Evolutionary conservation across 1,140 invertebrate species (phyloP), one percentile per base, ranked within the genome.

Genomic region (Drosophila grimshawi): DNA sequence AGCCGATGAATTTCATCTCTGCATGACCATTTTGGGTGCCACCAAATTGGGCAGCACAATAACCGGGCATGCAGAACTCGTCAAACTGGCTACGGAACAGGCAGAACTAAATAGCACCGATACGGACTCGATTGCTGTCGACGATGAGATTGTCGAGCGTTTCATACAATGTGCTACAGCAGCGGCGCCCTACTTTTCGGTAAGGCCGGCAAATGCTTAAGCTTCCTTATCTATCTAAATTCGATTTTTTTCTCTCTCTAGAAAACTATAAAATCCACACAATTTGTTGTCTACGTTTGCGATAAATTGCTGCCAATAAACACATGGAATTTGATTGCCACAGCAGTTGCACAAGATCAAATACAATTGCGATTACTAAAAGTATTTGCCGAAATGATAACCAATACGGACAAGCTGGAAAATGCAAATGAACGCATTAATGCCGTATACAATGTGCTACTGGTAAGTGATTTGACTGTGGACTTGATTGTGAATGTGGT

Each of bases 1-100:
- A 43, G 96, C 97, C 55, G 97, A 98, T 80, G 98, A 99, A 93
- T 98, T 98, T 93, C 95, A 97, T 69, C 94, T 95, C 52, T 95
- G 99, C 37, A 97, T 99, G 95, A 96, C 96, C 19, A 94, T 98
- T 61, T 93, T 99, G 70, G 95, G 95, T 2, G 95, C 95, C 93
- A 96, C 98, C 6, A 95, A 96, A 92, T 94, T 97, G 48, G 96
- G 96, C 51, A 96, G 95, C 75, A 96, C 97, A 39, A 94, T 97
- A 19, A 94, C 94, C 72, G 98, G 98, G 5, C 96, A 98, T 89
- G 96, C 97, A 80, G 96, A 98, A 92, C 92, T 99, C 32, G 95
- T 98, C 29, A 96, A 97, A 69, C 95, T 98, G 55, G 95, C 98
- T 29, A 95, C 95, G 19, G 96, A 97, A 71, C 95, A 98, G 86